phyloP scores from a whole-genome alignment of 1,140 invertebrate genomes.

The Ostrea edulis region DNA sequence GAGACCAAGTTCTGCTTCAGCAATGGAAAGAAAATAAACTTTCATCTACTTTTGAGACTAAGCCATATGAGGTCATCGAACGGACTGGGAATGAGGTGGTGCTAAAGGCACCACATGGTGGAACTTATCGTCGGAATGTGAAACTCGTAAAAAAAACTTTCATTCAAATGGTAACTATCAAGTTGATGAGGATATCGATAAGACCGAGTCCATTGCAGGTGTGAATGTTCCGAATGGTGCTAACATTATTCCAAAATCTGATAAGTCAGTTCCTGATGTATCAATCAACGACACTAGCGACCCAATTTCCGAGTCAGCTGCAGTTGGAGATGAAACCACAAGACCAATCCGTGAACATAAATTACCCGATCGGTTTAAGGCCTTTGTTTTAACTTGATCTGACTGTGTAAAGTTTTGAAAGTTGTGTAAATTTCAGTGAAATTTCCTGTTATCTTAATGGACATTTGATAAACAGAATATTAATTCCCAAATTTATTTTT shows the following conservation, averaged over 20 bases:
- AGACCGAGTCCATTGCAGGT: background rate
- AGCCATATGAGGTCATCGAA: background rate
- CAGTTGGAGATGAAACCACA: background rate
- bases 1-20: background rate
- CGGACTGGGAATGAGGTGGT: background rate
- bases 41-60: conserved; percentile 5
- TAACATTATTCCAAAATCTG: background rate
- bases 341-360: background rate
- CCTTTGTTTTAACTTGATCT: conserved; percentile 2
- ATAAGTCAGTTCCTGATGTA: background rate
- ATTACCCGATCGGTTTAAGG: background rate
- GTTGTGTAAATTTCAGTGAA: background rate
- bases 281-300: background rate
- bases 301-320: background rate
- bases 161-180: background rate
- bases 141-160: background rate
- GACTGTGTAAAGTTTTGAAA: background rate
- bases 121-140: background rate
- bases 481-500: background rate
- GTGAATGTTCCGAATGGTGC: background rate
- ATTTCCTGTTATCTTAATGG: background rate
- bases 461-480: background rate
- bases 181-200: too few relatives aligned
- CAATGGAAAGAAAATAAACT: too few relatives aligned
- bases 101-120: background rate